phyloP scores from a whole-genome alignment of 2,797 vertebrate species.

The Lithobates pipiens region DNA sequence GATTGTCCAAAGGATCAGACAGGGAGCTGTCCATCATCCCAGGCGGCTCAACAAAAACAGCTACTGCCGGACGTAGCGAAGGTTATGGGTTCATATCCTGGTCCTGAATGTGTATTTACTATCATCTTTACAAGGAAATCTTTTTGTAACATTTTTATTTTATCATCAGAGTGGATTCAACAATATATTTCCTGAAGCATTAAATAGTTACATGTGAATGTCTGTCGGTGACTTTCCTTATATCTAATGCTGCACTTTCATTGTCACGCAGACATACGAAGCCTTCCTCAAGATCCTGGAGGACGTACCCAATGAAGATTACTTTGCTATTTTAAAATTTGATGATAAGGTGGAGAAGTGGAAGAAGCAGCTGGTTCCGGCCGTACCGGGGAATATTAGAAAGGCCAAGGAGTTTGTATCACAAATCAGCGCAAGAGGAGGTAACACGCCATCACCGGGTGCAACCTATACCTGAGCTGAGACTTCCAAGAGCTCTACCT shows the following conservation, averaged over 20 bases:
- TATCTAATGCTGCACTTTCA: neutral
- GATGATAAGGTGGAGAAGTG: conserved; percentile 65
- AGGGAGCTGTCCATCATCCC: too few species aligned
- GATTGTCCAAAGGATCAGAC: too few species aligned
- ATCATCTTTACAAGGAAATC: too few species aligned
- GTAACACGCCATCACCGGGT: conserved; percentile 67
- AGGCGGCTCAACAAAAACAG: too few species aligned
- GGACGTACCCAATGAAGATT: conserved; percentile 80
- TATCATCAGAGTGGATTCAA: too few species aligned
- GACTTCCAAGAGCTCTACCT: too few species aligned
- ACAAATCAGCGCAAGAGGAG: conserved; percentile 63
- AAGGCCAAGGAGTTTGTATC: conserved; percentile 74
- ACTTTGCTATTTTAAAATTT: conserved; percentile 84
- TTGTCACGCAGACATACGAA: conserved; percentile 77
- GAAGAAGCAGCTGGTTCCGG: conserved; percentile 76
- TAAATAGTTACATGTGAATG: neutral
- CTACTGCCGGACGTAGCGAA: too few species aligned
- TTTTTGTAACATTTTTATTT: too few species aligned
- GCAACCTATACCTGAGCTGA: too few species aligned
- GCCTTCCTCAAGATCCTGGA: conserved; percentile 83
- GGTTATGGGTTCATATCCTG: too few species aligned
- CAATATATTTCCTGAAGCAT: neutral
- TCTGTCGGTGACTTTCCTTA: neutral
- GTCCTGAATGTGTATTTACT: too few species aligned
- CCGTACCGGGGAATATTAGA: conserved; percentile 74